A percentile compares a stretch with the other conserved stretches of the same genome.
Conservation (phyloP, 2,113 vertebrate genomes). For the Chloropsis cyanopogon region DNA sequence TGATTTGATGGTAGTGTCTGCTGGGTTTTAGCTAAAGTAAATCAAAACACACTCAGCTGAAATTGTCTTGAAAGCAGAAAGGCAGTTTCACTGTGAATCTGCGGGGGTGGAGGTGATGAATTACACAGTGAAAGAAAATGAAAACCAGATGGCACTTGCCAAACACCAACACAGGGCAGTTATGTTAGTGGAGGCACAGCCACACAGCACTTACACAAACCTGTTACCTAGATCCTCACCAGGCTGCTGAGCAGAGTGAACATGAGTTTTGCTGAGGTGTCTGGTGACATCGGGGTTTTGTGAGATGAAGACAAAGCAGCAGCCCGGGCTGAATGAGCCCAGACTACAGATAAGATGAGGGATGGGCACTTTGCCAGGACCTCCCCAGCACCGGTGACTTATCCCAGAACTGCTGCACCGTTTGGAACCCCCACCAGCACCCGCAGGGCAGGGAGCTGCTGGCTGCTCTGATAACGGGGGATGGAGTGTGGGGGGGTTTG, state of each 20-base stretch:
- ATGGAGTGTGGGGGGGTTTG: not conserved
- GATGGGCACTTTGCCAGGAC: not conserved
- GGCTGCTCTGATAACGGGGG: not conserved
- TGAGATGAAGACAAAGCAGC: not conserved
- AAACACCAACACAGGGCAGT: conserved; percentile 22
- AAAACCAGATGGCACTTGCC: conserved; percentile 74
- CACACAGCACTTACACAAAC: not conserved
- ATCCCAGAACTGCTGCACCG: not conserved
- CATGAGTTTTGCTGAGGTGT: not conserved
- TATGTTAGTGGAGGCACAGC: conserved; percentile 23
- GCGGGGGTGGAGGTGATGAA: conserved; percentile 43
- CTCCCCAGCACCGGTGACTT: not conserved
- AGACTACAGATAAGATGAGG: not conserved
- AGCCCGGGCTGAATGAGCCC: not conserved
- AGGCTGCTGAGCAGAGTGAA: not conserved
- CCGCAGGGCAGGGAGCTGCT: not conserved
- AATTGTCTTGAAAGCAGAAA: conserved; percentile 24
- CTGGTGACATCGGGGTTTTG: not conserved
- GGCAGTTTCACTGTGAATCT: conserved; percentile 14
- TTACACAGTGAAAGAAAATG: conserved; percentile 43
- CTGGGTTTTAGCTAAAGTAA: conserved; percentile 14
- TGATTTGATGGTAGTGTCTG: not conserved
- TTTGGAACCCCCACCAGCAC: not conserved
- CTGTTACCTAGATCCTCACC: conserved; percentile 35
- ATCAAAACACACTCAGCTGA: conserved; percentile 15